Evolutionary conservation across 1,140 invertebrate species (phyloP), one percentile per base, ranked within the genome.

Genomic region (Parapsyche elsis): DNA sequence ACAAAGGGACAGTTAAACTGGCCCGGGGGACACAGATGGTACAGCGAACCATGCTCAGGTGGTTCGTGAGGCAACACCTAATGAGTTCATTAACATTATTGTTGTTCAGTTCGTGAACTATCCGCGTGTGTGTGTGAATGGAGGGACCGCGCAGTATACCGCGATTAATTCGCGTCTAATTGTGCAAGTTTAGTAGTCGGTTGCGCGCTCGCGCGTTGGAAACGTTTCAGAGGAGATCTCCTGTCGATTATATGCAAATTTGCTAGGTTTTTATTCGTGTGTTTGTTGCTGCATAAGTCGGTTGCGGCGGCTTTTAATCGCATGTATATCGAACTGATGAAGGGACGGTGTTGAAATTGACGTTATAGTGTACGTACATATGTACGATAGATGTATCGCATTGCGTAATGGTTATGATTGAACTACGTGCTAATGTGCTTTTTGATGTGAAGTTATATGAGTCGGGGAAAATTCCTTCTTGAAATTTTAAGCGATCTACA

Each of bases 71-170:
- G 19, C 24, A 12, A 26, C 12, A 23, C 64, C 24, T 67, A 67
- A 67, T 67, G 64, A 67, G 64, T 67, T 67, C 64, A 67, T 67
- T 67, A 67, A 67, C 64, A 67, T 67, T 67, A 67, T 67, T 67
- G 24, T 67, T 67, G 64, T 61, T 61, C 57, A 23, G 24, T 19
- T 30, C 23, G 64, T 67, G 64, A 67, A 67, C 64, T 30, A n/a
- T n/a, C n/a, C n/a, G n/a, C n/a, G 19, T 9, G 57, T 16, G n/a
- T 21, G 16, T 53, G 57, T 16, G n/a, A 16, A 61, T n/a, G 16
- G 21, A 61, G n/a, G n/a, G n/a, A n/a, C n/a, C n/a, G n/a, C 5
- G 64, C 64, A 14, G 21, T 24, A 12, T 16, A 9, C 14, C 16
- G 64, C 21, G 14, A 67, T 67, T 67, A 67, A 67, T 67, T 67